A percentile compares a stretch with the other conserved stretches of the same genome.
Conservation (phyloP, 2,888 invertebrate genomes). For the Gisinianus flammeolus region DNA sequence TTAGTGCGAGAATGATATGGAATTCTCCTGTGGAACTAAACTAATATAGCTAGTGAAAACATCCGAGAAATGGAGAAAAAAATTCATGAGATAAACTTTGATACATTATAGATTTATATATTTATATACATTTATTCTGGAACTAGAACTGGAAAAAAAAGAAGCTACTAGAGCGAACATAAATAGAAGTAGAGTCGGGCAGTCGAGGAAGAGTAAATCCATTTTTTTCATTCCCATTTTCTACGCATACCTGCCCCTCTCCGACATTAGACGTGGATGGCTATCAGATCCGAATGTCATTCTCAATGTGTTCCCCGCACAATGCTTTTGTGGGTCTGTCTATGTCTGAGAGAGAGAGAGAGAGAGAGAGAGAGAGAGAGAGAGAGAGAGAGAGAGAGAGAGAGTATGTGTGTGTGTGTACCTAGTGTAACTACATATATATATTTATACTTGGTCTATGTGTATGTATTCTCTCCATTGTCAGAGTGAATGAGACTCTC, state of each 20-base stretch:
- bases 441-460: neutral
- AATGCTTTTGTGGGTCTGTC: slow-evolving; percentile 40
- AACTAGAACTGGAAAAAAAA: no score
- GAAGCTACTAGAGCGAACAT: no score
- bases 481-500: neutral
- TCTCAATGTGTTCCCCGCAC: slow-evolving; percentile 39
- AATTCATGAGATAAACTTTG: no score
- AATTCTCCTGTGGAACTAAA: no score
- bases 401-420: slow-evolving; percentile 6
- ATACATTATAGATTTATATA: no score
- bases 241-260: slow-evolving; percentile 40
- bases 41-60: no score
- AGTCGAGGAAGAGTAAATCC: neutral
- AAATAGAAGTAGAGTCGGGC: no score
- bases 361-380: slow-evolving; percentile 47
- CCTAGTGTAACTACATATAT: neutral
- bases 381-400: neutral
- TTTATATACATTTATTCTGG: no score
- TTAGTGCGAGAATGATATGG: no score
- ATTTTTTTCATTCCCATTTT: neutral
- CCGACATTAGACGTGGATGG: slow-evolving; percentile 29
- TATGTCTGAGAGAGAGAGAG: slow-evolving; percentile 39
- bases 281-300: slow-evolving; percentile 44
- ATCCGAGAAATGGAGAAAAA: no score
- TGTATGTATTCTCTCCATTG: neutral